Percentiles rank a stretch among this genome's conserved stretches.
phyloP scores from a whole-genome alignment of 2,888 invertebrate genomes.

The Melanchra persicariae region DNA sequence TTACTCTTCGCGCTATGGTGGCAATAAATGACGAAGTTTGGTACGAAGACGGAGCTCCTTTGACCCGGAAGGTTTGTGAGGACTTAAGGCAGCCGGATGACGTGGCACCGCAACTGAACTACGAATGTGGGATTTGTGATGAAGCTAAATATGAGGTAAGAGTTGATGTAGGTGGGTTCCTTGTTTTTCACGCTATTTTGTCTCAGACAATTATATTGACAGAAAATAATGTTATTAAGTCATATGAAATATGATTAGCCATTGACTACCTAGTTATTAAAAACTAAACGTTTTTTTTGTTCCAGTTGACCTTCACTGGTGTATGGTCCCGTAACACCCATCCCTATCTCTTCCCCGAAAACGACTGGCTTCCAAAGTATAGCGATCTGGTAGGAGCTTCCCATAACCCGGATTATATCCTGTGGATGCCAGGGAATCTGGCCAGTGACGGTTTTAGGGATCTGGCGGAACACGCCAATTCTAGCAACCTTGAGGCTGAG shows the following conservation, averaged over 20 bases:
- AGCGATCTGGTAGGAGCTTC: constrained; percentile 86
- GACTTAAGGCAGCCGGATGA: constrained; percentile 86
- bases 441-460: constrained; percentile 81
- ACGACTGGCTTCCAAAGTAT: constrained; percentile 84
- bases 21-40: constrained; percentile 82
- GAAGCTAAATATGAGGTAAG: constrained; percentile 87
- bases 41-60: constrained; percentile 84
- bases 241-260: too few species aligned
- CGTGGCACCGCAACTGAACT: constrained; percentile 80
- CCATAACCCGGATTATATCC: constrained; percentile 78
- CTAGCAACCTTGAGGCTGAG: constrained; percentile 82
- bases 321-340: constrained; percentile 87
- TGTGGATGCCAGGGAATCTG: constrained; percentile 84
- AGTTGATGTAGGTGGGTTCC: too few species aligned
- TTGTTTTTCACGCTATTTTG: too few species aligned
- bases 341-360: constrained; percentile 82
- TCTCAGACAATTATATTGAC: too few species aligned
- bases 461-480: constrained; percentile 84
- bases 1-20: constrained; percentile 85
- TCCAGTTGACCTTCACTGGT: constrained; percentile 82
- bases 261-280: neutral
- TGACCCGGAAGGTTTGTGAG: constrained; percentile 82
- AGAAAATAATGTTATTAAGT: too few species aligned
- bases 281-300: neutral
- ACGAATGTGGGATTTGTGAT: constrained; percentile 83